These are phyloP conservation scores for Neoseiulus cucumeris DNA, from an alignment of 1,140 invertebrate genomes.

Conservation along the genomic window DNA sequence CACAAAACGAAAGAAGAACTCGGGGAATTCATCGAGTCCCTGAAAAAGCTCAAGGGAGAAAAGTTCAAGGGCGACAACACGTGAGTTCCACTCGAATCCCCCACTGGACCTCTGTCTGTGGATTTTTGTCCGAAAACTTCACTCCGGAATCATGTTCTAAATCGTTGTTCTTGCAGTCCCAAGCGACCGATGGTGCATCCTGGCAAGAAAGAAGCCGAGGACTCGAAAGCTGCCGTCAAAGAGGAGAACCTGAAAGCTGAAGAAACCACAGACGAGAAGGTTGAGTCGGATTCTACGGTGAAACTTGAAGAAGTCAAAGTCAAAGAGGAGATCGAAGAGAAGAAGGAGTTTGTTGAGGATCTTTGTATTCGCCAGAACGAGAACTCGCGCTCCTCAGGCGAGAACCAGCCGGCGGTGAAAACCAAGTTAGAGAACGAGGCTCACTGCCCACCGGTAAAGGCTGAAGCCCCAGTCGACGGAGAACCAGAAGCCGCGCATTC, in stretches of 20 bases:
- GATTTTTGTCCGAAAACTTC: too few species aligned
- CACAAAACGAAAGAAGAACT: constrained; percentile 52
- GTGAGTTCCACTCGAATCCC: too few species aligned
- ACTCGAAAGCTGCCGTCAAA: too few species aligned
- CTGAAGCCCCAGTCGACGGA: not conserved
- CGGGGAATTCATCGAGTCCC: constrained; percentile 44
- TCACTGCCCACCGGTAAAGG: not conserved
- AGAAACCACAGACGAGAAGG: not conserved
- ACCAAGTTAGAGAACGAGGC: not conserved
- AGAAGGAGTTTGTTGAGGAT: constrained; percentile 13
- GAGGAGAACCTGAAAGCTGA: not conserved
- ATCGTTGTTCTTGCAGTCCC: too few species aligned
- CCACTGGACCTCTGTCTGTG: too few species aligned
- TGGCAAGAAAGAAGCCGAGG: too few species aligned
- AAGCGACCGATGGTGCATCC: too few species aligned
- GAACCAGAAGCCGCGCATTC: constrained; percentile 3
- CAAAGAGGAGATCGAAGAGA: not conserved
- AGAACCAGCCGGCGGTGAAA: not conserved
- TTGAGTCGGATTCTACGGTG: too few species aligned
- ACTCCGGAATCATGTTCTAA: too few species aligned
- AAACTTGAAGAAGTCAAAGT: not conserved
- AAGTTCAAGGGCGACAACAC: constrained; percentile 21
- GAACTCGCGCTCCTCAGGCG: not conserved
- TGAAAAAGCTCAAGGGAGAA: constrained; percentile 37
- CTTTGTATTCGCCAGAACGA: not conserved